phyloP scores from a whole-genome alignment of 2,797 vertebrate species.

The Taeniopygia guttata region DNA sequence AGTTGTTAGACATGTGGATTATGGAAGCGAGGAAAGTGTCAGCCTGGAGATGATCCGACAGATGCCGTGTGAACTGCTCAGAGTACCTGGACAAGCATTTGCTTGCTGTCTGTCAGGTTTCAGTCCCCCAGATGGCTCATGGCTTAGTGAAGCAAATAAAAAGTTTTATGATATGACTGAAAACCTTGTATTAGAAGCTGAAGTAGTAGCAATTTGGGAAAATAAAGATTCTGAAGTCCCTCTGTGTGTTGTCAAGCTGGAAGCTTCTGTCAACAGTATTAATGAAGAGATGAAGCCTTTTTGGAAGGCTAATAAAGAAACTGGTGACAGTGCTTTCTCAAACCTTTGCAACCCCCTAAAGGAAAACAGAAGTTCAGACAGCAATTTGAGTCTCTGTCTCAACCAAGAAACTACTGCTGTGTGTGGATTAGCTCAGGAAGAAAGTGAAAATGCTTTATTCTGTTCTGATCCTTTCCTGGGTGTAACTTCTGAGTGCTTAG shows the following conservation, averaged over 20 bases:
- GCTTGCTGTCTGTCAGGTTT: conserved; percentile 87
- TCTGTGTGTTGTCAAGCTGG: conserved; percentile 76
- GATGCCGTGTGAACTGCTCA: conserved; percentile 76
- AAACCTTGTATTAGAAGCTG: conserved; percentile 79
- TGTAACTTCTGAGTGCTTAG: neutral
- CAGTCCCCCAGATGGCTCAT: conserved; percentile 74
- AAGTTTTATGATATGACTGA: conserved; percentile 75
- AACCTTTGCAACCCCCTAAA: neutral
- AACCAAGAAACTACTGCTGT: neutral
- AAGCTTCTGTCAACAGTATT: conserved; percentile 76
- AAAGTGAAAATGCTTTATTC: neutral
- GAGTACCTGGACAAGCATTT: conserved; percentile 83
- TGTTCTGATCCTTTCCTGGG: neutral
- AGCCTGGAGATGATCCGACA: conserved; percentile 70
- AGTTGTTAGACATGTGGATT: conserved; percentile 85
- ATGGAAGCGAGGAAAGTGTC: conserved; percentile 82
- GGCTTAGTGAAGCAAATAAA: conserved; percentile 76
- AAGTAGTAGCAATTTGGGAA: conserved; percentile 67
- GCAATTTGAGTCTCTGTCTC: neutral
- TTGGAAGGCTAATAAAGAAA: conserved; percentile 60
- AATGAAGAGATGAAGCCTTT: conserved; percentile 80
- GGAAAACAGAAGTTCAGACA: neutral
- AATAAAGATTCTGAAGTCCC: conserved; percentile 53
- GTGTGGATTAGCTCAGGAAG: neutral
- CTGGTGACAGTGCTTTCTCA: neutral